phyloP scores from a whole-genome alignment of 2,113 vertebrate genomes.

The Oxyruncus cristatus region DNA sequence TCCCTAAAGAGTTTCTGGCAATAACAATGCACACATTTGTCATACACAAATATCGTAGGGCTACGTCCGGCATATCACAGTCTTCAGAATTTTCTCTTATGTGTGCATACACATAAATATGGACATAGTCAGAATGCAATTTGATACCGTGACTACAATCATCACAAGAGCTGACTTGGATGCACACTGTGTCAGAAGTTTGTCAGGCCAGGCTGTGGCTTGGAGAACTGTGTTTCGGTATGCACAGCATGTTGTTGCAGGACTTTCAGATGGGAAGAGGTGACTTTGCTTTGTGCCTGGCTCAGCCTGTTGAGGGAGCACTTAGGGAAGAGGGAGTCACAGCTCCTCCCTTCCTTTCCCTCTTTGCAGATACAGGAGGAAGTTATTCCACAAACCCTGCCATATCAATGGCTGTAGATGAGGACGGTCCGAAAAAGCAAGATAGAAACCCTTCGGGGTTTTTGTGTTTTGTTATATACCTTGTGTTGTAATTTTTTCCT shows the following conservation, averaged over 20 bases:
- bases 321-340: not conserved
- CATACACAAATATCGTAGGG: not conserved
- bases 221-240: not conserved
- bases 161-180: not conserved
- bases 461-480: not conserved
- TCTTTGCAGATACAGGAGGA: not conserved
- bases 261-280: not conserved
- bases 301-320: not conserved
- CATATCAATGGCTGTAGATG: not conserved
- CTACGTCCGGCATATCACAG: not conserved
- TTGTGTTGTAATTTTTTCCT: not conserved
- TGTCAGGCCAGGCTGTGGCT: not conserved
- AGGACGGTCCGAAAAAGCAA: not conserved
- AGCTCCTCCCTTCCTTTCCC: not conserved
- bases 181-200: not conserved
- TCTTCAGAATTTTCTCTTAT: not conserved
- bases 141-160: not conserved
- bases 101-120: not conserved
- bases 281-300: not conserved
- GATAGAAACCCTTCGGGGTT: not conserved
- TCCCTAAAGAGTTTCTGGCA: not conserved
- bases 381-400: not conserved
- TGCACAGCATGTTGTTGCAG: accelerated
- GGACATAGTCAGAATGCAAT: not conserved
- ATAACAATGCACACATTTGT: not conserved